Evolutionary conservation across 2,113 vertebrate genomes (phyloP).

Genomic region (Bothrops jararaca): DNA sequence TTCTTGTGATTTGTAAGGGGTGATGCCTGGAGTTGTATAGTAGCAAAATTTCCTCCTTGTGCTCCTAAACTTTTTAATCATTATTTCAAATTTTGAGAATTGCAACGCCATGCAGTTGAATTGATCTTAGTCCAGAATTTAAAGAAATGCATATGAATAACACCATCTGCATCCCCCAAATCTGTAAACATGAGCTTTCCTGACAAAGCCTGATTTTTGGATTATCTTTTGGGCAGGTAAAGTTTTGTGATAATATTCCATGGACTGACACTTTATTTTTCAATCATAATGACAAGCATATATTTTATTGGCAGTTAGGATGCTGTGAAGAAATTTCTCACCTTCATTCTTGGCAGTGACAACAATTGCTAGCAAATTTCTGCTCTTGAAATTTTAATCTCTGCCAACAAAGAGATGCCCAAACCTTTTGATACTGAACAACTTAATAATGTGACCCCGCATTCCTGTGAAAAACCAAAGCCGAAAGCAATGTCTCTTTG

Average conservation of each 20-base stretch:
- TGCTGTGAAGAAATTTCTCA: background rate
- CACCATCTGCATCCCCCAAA: background rate
- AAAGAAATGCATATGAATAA: background rate
- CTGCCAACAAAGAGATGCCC: background rate
- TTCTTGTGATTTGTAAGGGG: background rate
- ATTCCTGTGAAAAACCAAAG: background rate
- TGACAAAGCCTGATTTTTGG: background rate
- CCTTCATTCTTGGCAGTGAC: background rate
- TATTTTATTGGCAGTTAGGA: background rate
- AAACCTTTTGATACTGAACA: background rate
- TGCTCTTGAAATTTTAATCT: background rate
- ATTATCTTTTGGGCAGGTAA: background rate
- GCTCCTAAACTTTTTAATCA: background rate
- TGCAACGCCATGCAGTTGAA: background rate
- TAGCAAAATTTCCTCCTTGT: background rate
- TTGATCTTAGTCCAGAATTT: background rate
- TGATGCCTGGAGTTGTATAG: background rate
- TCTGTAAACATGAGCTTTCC: background rate
- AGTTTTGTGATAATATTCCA: background rate
- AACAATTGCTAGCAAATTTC: background rate
- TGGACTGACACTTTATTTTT: background rate
- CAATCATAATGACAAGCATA: background rate
- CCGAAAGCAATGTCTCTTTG: background rate
- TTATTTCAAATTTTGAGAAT: background rate
- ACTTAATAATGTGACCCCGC: background rate